phyloP scores from a whole-genome alignment of 2,888 invertebrate species.

The Polia nebulosa region DNA sequence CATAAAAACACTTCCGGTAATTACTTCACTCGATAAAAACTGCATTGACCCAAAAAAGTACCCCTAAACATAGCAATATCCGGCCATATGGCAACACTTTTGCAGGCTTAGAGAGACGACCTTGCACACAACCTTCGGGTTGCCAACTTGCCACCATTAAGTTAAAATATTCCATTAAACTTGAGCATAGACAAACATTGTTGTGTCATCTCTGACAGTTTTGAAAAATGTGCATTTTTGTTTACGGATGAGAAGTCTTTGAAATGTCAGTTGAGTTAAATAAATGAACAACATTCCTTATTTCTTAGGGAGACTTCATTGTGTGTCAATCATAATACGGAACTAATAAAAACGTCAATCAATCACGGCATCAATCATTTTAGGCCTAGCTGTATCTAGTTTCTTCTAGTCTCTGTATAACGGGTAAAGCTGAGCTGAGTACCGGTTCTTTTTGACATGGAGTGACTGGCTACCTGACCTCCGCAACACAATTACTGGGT shows the following conservation, averaged over 20 bases:
- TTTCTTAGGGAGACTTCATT: not conserved
- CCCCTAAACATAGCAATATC: slow-evolving; percentile 48
- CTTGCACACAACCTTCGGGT: slow-evolving; percentile 55
- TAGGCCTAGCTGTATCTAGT: too few relatives aligned
- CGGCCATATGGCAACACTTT: slow-evolving; percentile 53
- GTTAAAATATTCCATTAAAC: slow-evolving; percentile 48
- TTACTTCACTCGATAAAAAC: slow-evolving; percentile 12
- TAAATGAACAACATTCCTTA: not conserved
- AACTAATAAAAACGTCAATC: too few relatives aligned
- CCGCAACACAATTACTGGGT: too few relatives aligned
- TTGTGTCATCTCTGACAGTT: slow-evolving; percentile 21
- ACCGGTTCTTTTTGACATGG: too few relatives aligned
- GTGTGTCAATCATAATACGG: not conserved
- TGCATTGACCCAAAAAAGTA: slow-evolving; percentile 52
- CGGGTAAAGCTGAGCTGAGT: too few relatives aligned
- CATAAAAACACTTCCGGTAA: not conserved
- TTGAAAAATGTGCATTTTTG: slow-evolving; percentile 1
- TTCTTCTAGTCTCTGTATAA: too few relatives aligned
- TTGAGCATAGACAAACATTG: slow-evolving; percentile 44
- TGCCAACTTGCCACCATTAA: slow-evolving; percentile 46
- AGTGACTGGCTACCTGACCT: too few relatives aligned
- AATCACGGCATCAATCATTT: too few relatives aligned
- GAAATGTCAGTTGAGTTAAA: not conserved
- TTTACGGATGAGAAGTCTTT: not conserved
- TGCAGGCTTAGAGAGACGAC: slow-evolving; percentile 30